A percentile compares a stretch with the other conserved stretches of the same genome.
These are phyloP conservation scores for Eumaeus atala DNA, from an alignment of 1,140 invertebrate genomes.

Conservation along the genomic window DNA sequence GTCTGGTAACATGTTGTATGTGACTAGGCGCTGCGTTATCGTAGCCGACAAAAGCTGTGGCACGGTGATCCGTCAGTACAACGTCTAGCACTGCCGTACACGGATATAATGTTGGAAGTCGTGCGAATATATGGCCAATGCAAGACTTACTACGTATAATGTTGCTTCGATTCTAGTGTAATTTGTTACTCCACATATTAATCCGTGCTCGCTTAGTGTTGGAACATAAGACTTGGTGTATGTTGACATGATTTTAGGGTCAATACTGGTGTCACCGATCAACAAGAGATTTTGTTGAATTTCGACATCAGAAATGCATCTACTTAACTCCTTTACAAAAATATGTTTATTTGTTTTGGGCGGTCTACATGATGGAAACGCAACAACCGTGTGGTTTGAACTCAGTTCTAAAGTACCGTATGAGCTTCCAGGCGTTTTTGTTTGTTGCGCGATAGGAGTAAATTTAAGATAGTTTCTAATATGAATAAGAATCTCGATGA, in stretches of 20 bases:
- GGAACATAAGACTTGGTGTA: conserved; percentile 26
- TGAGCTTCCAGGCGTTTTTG: conserved; percentile 24
- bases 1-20: too few species aligned
- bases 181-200: too few species aligned
- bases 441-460: too few species aligned
- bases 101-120: too few species aligned
- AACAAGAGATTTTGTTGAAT: conserved; percentile 27
- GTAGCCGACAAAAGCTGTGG: too few species aligned
- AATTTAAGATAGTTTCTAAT: too few species aligned
- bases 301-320: too few species aligned
- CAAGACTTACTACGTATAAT: conserved; percentile 30
- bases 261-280: conserved; percentile 31
- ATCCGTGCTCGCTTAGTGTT: conserved; percentile 30
- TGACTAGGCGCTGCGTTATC: too few species aligned
- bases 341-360: conserved; percentile 26
- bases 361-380: conserved; percentile 33
- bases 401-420: conserved; percentile 21
- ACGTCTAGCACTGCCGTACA: too few species aligned
- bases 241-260: conserved; percentile 29
- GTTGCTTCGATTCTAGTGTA: too few species aligned
- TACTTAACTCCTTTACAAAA: too few species aligned
- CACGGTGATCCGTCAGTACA: too few species aligned
- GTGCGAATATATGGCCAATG: conserved; percentile 36
- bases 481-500: conserved; percentile 20
- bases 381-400: conserved; percentile 10